Percentiles rank a stretch among this genome's conserved stretches.
Evolutionary conservation across 1,140 invertebrate genomes (phyloP).

Genomic region (Harpegnathos saltator): DNA sequence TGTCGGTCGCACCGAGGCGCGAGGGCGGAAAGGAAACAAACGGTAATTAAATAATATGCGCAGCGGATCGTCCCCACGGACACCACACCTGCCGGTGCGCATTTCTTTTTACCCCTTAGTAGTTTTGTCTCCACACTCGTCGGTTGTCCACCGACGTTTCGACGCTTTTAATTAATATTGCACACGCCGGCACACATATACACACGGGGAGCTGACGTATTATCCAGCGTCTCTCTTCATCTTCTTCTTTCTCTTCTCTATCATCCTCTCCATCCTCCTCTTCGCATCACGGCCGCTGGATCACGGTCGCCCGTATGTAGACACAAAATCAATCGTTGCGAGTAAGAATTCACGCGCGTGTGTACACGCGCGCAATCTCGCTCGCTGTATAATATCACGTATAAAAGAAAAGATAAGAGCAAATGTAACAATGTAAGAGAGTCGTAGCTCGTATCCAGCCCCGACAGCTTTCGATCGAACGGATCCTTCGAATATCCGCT

Average conservation of each 20-base stretch:
- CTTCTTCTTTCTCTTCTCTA: neutral
- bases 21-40: slow-evolving; percentile 18
- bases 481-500: slow-evolving; percentile 16
- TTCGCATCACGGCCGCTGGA: slow-evolving; percentile 42
- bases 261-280: neutral
- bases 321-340: slow-evolving; percentile 38
- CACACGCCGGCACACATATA: slow-evolving; percentile 83
- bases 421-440: slow-evolving; percentile 61
- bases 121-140: slow-evolving; percentile 73
- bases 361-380: neutral
- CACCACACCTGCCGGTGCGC: neutral
- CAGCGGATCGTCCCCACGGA: slow-evolving; percentile 49
- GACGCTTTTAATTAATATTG: slow-evolving; percentile 82
- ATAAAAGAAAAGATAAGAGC: slow-evolving; percentile 39
- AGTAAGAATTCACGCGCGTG: slow-evolving; percentile 7
- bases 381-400: slow-evolving; percentile 2
- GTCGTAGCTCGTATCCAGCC: slow-evolving; percentile 47
- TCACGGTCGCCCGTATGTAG: slow-evolving; percentile 54
- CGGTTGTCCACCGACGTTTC: slow-evolving; percentile 61
- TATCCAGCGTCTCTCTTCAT: slow-evolving; percentile 19
- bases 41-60: slow-evolving; percentile 41
- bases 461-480: slow-evolving; percentile 49
- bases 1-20: slow-evolving; percentile 44
- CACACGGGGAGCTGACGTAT: slow-evolving; percentile 54
- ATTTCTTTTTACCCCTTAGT: slow-evolving; percentile 74